A percentile compares a stretch with the other conserved stretches of the same genome.
Conservation (phyloP, 2,113 vertebrate genomes). For the Cepphus grylle region DNA sequence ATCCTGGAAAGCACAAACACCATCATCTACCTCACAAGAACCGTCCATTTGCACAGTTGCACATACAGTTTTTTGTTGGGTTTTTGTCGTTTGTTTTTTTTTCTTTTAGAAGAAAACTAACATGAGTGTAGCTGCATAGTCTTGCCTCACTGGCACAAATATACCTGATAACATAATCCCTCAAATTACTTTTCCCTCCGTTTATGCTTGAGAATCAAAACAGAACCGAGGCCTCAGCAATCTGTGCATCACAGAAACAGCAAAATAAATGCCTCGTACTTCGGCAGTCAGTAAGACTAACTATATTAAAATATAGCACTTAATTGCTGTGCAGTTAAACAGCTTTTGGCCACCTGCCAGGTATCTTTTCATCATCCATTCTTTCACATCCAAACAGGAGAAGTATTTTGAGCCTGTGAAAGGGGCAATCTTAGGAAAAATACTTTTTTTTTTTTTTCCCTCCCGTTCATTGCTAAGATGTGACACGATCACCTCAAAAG, state of each 20-base stretch:
- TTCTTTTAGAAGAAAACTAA: not conserved
- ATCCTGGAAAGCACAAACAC: not conserved
- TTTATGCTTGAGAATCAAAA: not conserved
- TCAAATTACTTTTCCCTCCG: not conserved
- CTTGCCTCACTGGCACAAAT: not conserved
- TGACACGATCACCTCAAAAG: not conserved
- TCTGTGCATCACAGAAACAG: not conserved
- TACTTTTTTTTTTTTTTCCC: not conserved
- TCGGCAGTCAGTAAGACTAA: not conserved
- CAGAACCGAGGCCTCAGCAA: not conserved
- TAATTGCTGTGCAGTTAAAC: too few species aligned
- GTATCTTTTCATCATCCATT: too few species aligned
- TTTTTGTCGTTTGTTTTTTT: not conserved
- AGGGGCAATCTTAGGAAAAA: not conserved
- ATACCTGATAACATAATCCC: not conserved
- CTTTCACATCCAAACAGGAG: not conserved
- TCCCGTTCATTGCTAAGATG: not conserved
- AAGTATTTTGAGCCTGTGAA: not conserved
- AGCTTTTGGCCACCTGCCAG: not conserved
- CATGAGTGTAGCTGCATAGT: too few species aligned
- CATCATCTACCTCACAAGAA: not conserved
- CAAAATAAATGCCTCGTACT: not conserved
- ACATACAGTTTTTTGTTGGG: not conserved
- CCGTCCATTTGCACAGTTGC: not conserved
- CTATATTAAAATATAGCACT: not conserved